These are phyloP conservation scores for Propsilocerus akamusi DNA, from an alignment of 1,140 invertebrate genomes.

Conservation along the genomic window DNA sequence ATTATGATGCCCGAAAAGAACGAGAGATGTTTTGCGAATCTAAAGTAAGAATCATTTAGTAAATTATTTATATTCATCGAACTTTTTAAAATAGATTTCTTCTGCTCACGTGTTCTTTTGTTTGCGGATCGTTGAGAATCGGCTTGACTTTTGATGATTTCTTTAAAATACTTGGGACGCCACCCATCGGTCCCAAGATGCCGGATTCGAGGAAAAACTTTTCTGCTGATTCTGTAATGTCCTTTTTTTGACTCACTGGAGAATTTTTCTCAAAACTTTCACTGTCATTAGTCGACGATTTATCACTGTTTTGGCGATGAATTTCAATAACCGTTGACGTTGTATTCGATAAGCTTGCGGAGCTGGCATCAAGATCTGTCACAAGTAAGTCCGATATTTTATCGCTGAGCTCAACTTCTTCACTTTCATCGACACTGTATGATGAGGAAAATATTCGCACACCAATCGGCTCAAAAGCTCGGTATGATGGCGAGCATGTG, in stretches of 20 bases:
- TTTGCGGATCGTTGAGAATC: neutral
- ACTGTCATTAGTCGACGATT: neutral
- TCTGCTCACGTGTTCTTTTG: neutral
- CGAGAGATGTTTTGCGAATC: neutral
- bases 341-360: neutral
- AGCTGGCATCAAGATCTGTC: neutral
- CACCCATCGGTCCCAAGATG: slow-evolving; percentile 9
- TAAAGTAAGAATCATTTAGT: neutral
- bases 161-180: slow-evolving; percentile 5
- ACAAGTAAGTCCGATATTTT: neutral
- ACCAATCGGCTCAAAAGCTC: neutral
- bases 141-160: slow-evolving; percentile 11
- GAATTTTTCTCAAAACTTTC: neutral
- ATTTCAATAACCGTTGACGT: neutral
- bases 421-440: neutral
- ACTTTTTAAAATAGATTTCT: neutral
- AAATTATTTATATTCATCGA: neutral
- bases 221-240: slow-evolving; percentile 6
- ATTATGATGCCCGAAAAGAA: neutral
- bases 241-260: neutral
- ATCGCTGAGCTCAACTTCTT: neutral
- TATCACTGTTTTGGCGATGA: neutral
- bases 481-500: neutral
- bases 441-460: neutral
- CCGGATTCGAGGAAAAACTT: slow-evolving; percentile 12